phyloP scores from a whole-genome alignment of 1,140 invertebrate genomes.

The Olivierus martensii region DNA sequence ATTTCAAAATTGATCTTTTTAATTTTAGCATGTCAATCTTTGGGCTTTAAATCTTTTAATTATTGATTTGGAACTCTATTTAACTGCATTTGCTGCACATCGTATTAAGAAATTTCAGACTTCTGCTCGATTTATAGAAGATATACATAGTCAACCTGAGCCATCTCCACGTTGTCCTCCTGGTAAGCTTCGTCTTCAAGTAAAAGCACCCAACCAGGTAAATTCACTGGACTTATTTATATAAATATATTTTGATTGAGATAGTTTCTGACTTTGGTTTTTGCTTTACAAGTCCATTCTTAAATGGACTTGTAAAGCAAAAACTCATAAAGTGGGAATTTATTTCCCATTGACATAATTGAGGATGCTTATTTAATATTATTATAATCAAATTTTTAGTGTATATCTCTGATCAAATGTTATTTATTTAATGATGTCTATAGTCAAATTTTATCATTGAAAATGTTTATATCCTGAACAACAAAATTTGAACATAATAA shows the following conservation, averaged over 20 bases:
- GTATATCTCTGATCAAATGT: no score
- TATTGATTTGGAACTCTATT: constrained; percentile 48
- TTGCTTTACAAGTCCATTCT: no score
- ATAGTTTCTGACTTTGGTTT: constrained; percentile 1
- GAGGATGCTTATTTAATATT: no score
- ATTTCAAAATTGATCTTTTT: constrained; percentile 23
- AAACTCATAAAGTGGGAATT: no score
- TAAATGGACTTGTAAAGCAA: no score
- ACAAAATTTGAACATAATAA: no score
- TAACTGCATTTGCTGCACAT: constrained; percentile 71
- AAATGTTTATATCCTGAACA: no score
- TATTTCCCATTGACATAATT: no score
- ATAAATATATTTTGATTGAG: no score
- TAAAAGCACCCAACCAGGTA: constrained; percentile 22
- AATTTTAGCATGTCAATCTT: constrained; percentile 50
- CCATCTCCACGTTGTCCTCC: constrained; percentile 47
- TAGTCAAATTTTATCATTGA: no score
- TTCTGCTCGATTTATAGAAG: constrained; percentile 56
- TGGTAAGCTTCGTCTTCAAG: constrained; percentile 44
- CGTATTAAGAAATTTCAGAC: constrained; percentile 55
- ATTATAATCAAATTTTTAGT: no score
- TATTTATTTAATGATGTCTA: no score
- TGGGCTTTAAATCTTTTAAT: constrained; percentile 53
- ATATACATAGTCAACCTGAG: constrained; percentile 47
- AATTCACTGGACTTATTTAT: not conserved